phyloP scores from a whole-genome alignment of 2,888 invertebrate species.

The Heliconius ethilla region DNA sequence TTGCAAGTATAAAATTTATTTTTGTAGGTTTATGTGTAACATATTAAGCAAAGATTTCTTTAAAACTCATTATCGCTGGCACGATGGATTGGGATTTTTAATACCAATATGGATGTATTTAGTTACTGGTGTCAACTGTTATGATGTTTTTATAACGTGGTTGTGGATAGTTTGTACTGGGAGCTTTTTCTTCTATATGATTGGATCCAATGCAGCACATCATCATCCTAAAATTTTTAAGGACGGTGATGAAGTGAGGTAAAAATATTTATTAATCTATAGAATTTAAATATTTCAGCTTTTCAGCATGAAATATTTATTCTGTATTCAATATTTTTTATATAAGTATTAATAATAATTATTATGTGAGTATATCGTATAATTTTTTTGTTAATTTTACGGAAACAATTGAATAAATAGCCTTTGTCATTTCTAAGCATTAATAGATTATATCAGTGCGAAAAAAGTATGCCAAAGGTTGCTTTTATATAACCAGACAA shows the following conservation, averaged over 20 bases:
- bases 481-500: no score
- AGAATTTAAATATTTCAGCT: no score
- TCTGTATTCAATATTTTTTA: background rate
- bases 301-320: background rate
- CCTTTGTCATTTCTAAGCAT: no score
- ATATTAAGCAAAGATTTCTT: constrained; percentile 61
- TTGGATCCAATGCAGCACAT: constrained; percentile 89
- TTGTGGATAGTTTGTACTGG: constrained; percentile 77
- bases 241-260: constrained; percentile 88
- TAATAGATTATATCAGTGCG: no score
- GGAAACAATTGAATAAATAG: no score
- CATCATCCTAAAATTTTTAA: constrained; percentile 91
- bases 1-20: background rate
- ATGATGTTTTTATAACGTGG: constrained; percentile 78
- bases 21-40: constrained; percentile 56
- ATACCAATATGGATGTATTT: constrained; percentile 74
- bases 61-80: constrained; percentile 63
- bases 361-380: no score
- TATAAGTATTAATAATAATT: no score
- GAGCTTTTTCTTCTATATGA: constrained; percentile 83
- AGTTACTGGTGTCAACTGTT: constrained; percentile 58
- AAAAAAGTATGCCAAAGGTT: no score
- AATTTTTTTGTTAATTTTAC: no score
- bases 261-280: constrained; percentile 33
- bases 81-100: constrained; percentile 63